Evolutionary conservation across 2,888 invertebrate genomes (phyloP).

Genomic region (Helobdella robusta): DNA sequence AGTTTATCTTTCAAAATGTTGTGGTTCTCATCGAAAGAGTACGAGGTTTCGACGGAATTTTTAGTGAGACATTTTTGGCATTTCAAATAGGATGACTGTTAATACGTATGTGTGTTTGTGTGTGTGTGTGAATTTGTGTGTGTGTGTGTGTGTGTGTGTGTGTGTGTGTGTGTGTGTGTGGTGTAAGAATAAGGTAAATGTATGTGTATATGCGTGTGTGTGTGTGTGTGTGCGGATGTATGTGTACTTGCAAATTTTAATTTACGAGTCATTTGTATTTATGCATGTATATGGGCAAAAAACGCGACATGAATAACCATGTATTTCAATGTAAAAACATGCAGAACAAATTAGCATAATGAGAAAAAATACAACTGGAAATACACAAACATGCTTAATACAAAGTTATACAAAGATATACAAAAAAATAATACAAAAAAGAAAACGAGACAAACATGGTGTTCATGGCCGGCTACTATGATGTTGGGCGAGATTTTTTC

Average conservation of each 20-base stretch:
- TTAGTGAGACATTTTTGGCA: background rate
- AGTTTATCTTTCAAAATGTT: constrained; percentile 6
- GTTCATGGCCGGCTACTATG: constrained; percentile 52
- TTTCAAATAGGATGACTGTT: constrained; percentile 2
- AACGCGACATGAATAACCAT: no score
- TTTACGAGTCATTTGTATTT: no score
- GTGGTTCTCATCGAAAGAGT: background rate
- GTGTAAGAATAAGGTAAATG: background rate
- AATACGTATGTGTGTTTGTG: background rate
- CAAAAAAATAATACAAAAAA: constrained; percentile 23
- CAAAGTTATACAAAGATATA: no score
- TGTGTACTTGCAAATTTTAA: background rate
- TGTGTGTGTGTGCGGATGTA: no score
- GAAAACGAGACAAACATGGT: constrained; percentile 40
- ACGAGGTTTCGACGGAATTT: background rate
- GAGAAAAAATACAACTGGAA: no score
- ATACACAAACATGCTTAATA: no score
- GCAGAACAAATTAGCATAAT: no score
- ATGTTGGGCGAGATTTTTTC: constrained; percentile 60
- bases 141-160: background rate
- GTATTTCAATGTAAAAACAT: no score
- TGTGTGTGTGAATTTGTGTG: background rate
- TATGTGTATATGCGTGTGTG: background rate
- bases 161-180: background rate
- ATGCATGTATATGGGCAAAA: no score